Base-by-base conservation (phyloP, 2,113 vertebrate species). In the Xiphias gladius region DNA sequence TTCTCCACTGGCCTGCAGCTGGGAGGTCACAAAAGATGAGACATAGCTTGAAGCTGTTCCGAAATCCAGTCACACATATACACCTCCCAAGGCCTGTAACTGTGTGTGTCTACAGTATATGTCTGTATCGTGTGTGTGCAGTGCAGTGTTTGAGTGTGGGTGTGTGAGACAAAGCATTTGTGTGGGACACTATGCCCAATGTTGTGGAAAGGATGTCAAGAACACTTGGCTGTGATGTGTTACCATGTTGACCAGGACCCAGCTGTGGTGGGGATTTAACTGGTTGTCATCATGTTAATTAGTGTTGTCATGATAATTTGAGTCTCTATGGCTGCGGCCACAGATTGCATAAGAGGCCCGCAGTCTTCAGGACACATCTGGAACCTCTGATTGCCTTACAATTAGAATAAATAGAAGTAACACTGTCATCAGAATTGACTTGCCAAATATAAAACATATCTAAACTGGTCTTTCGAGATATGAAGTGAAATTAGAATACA, bases 231-330 rank as follows among this genome's bases (percentile, higher is more conserved):
- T 82, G 73, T 91, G 88, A 93, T 89, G 87, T 89, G 86, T 86
- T 83, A 91, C 89, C 85, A 87, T 68, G 77, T 75, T 90, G 82
- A 91, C 89, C 84, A 62, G 80, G 80, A 74, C 86, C 85, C 91
- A 91, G 92, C 89, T 92, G 88, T 87, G 85, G 84, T 86, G 73
- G 73, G 71, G 69, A 91, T 92, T 87, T 87, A 90, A 92, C 86
- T 85, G 87, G 83, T 88, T 91, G 89, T 88, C 87, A 91, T 90
- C 89, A 83, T 88, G 83, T 88, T 93, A 92, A 93, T 94, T 91
- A 92, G 83, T 66, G 73, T 89, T 91, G 91, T 91, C 90, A 79
- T 82, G 75, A 90, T 88, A 89, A 93, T 93, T 88, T 88, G 80
- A 89, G 82, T 83, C 78, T 87, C 80, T 55, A 12, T 65, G 67